These are phyloP conservation scores for Zosterops borbonicus DNA, from an alignment of 2,113 vertebrate genomes.

Conservation along the genomic window DNA sequence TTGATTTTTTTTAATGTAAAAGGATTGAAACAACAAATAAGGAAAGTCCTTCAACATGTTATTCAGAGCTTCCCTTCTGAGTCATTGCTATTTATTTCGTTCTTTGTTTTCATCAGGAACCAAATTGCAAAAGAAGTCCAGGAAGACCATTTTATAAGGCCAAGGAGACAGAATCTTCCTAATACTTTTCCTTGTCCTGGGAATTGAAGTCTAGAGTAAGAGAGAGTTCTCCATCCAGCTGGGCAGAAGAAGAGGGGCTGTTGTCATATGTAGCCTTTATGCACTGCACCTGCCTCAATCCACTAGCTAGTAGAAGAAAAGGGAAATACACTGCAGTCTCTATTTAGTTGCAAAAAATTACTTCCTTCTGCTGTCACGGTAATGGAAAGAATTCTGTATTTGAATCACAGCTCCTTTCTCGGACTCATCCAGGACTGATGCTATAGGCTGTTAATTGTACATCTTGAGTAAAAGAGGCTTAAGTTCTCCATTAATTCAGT, in stretches of 20 bases:
- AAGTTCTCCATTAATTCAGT: not conserved
- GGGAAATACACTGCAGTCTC: not conserved
- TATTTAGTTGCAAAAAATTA: constrained; percentile 16
- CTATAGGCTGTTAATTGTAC: not conserved
- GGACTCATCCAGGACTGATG: not conserved
- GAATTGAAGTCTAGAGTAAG: not conserved
- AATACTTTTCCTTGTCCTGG: not conserved
- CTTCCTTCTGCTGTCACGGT: not conserved
- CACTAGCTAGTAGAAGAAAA: not conserved
- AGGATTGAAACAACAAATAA: not conserved
- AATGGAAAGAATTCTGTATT: not conserved
- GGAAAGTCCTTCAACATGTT: not conserved
- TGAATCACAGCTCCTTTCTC: not conserved
- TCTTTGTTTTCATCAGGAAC: not conserved
- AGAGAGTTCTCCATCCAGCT: not conserved
- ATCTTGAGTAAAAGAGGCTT: not conserved
- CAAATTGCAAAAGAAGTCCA: not conserved
- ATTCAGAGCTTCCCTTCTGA: not conserved
- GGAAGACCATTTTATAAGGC: not conserved
- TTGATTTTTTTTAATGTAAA: not conserved
- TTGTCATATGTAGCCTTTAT: not conserved
- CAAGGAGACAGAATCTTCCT: not conserved
- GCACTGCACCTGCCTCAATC: not conserved
- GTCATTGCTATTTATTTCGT: not conserved
- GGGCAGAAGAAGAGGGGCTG: not conserved